Evolutionary conservation across 2,888 invertebrate species (phyloP).

Genomic region (Phengaris alcon): DNA sequence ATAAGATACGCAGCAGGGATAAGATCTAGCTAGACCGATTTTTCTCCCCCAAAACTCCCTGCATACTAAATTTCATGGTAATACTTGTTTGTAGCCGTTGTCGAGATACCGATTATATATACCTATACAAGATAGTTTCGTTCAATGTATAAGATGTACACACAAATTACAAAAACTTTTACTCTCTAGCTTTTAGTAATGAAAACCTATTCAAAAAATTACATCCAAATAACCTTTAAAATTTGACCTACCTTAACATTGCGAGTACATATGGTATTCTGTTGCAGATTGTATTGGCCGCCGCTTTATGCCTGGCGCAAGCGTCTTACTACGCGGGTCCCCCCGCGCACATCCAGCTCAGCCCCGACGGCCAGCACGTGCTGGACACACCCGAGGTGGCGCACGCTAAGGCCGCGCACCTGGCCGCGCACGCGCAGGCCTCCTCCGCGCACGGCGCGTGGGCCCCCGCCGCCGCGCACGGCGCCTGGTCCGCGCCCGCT

Average conservation of each 20-base stretch:
- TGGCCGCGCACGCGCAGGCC: constrained; percentile 72
- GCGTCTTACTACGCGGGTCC: constrained; percentile 76
- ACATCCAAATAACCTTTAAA: neutral
- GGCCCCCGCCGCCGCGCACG: constrained; percentile 55
- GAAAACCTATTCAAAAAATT: too few species aligned
- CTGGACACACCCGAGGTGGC: constrained; percentile 78
- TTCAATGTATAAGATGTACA: too few species aligned
- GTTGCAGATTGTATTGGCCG: constrained; percentile 69
- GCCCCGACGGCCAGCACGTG: constrained; percentile 74
- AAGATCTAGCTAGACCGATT: too few species aligned
- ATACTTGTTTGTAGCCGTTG: too few species aligned
- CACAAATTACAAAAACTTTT: too few species aligned
- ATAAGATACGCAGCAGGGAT: too few species aligned
- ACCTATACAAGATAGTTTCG: too few species aligned
- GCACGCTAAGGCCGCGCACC: constrained; percentile 72
- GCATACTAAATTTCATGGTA: too few species aligned
- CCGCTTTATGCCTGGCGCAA: constrained; percentile 73
- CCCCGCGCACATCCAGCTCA: constrained; percentile 70
- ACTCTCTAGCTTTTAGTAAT: too few species aligned
- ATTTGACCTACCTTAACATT: neutral
- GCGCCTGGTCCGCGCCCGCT: constrained; percentile 53
- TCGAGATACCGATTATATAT: too few species aligned
- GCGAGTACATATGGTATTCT: constrained; percentile 21
- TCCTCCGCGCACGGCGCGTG: constrained; percentile 70
- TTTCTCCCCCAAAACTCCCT: too few species aligned